Evolutionary conservation across 2,888 invertebrate species (phyloP).

Genomic region (Poecilus cupreus): DNA sequence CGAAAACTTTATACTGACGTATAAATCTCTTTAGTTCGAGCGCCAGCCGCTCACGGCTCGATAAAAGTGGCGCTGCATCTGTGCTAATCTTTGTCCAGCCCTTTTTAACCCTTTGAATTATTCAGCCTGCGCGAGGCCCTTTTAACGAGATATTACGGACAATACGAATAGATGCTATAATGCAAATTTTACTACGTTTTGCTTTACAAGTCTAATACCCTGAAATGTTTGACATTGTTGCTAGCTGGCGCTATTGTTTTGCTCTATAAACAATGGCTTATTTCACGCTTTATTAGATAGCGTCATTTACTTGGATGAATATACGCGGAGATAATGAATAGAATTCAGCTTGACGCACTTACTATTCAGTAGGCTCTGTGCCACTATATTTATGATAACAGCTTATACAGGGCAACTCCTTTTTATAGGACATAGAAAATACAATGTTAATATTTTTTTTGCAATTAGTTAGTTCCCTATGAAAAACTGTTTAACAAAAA

Average conservation of each 20-base stretch:
- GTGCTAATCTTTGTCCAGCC: constrained; percentile 17
- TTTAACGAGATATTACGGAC: constrained; percentile 16
- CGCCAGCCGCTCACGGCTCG: not conserved
- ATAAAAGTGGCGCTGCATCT: constrained; percentile 35
- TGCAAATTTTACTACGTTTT: constrained; percentile 1
- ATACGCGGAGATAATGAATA: not conserved
- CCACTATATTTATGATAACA: too few relatives aligned
- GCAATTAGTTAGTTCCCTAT: too few relatives aligned
- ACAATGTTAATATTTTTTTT: too few relatives aligned
- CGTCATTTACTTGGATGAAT: not conserved
- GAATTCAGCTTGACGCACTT: not conserved
- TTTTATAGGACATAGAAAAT: too few relatives aligned
- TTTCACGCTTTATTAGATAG: not conserved
- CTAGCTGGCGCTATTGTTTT: constrained; percentile 4
- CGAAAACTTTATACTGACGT: constrained; percentile 52
- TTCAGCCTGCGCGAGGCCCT: not conserved
- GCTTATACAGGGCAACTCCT: too few relatives aligned
- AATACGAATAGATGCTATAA: not conserved
- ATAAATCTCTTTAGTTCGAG: constrained; percentile 47
- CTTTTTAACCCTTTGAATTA: constrained; percentile 42
- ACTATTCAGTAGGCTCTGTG: too few relatives aligned
- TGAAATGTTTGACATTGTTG: constrained; percentile 16
- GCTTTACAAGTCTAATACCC: constrained; percentile 22
- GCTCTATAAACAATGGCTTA: constrained; percentile 13
- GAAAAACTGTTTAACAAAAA: too few relatives aligned